A percentile compares a stretch with the other conserved stretches of the same genome.
Conservation (phyloP, 2,888 invertebrate genomes). For the Acronicta alni region DNA sequence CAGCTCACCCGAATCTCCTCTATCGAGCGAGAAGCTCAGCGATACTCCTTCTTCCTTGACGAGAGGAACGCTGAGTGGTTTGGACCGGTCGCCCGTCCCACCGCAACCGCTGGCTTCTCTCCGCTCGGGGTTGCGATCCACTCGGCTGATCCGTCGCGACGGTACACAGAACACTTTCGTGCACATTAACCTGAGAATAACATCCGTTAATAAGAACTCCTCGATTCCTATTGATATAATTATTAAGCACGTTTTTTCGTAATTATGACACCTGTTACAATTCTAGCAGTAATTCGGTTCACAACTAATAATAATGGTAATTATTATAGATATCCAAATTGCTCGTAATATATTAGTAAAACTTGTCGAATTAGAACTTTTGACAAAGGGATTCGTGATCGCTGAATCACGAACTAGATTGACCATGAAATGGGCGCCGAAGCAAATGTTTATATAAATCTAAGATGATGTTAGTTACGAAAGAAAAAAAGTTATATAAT, state of each 20-base stretch:
- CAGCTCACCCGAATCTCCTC: conserved; percentile 83
- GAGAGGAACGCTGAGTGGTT: conserved; percentile 74
- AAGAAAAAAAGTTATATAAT: not conserved
- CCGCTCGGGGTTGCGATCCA: conserved; percentile 66
- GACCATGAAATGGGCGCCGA: not conserved
- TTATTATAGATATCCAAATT: conserved; percentile 4
- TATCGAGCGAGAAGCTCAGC: conserved; percentile 80
- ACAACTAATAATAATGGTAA: not conserved
- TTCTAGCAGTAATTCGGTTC: conserved; percentile 1
- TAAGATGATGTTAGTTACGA: not conserved
- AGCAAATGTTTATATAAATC: not conserved
- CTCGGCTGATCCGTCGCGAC: conserved; percentile 69
- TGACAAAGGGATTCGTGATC: not conserved
- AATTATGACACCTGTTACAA: not conserved
- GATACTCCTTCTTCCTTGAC: conserved; percentile 79
- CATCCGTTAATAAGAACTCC: not conserved
- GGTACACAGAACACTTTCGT: conserved; percentile 91
- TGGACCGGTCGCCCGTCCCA: conserved; percentile 64
- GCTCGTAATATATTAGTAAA: not conserved
- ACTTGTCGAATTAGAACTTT: conserved; percentile 17
- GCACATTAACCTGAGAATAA: conserved; percentile 83
- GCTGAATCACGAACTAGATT: conserved; percentile 10
- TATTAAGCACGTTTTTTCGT: not conserved
- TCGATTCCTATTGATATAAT: not conserved
- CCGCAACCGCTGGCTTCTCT: conserved; percentile 55